Conservation (phyloP, 2,888 invertebrate species). For the Macrophya annulata region DNA sequence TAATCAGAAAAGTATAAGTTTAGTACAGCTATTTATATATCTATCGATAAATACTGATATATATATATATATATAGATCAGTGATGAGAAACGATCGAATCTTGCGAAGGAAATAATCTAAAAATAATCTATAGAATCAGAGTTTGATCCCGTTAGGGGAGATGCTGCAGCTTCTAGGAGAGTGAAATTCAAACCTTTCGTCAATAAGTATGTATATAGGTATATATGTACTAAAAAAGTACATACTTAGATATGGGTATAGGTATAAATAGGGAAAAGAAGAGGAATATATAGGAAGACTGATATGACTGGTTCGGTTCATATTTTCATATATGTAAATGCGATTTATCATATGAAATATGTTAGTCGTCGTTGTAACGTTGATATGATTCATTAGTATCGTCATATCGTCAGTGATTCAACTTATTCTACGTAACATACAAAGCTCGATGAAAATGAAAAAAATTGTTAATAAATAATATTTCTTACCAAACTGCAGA, state of each 20-base stretch:
- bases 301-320: background rate
- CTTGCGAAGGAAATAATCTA: background rate
- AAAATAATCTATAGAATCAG: background rate
- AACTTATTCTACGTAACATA: background rate
- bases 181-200: slow-evolving; percentile 1
- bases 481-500: background rate
- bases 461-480: background rate
- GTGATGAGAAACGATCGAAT: background rate
- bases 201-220: background rate
- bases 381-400: slow-evolving; percentile 19
- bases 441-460: background rate
- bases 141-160: background rate
- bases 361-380: background rate
- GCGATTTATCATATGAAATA: background rate
- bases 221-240: too few relatives aligned
- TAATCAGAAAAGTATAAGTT: background rate
- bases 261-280: background rate
- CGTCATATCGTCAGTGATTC: background rate
- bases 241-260: too few relatives aligned
- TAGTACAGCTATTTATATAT: background rate
- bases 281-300: background rate
- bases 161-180: background rate
- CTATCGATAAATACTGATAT: background rate
- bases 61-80: too few relatives aligned
- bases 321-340: background rate